These are phyloP conservation scores for Hylyphantes graminicola DNA, from an alignment of 1,140 invertebrate species.

Conservation along the genomic window DNA sequence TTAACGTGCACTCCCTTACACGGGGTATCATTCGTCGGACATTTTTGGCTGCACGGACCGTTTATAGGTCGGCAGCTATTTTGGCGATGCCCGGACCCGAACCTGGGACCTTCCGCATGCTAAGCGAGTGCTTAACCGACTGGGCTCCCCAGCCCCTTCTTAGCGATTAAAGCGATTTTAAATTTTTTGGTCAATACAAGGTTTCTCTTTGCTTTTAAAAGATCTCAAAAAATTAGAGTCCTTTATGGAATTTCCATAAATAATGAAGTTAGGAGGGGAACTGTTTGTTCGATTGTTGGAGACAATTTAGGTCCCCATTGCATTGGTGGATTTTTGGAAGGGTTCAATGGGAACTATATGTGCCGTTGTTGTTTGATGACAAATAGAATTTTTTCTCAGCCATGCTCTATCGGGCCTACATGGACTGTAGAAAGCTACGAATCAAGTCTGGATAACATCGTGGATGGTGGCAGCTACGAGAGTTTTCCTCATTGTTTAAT, in stretches of 20 bases:
- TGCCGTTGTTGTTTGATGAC: too few relatives aligned
- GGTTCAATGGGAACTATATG: constrained; percentile 9
- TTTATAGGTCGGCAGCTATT: too few relatives aligned
- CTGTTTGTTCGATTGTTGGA: constrained; percentile 24
- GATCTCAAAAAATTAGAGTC: constrained; percentile 29
- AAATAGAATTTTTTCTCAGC: too few relatives aligned
- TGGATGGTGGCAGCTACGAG: background rate
- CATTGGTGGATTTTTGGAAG: constrained; percentile 31
- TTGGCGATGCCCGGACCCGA: too few relatives aligned
- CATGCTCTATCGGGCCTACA: background rate
- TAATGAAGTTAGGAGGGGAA: constrained; percentile 13
- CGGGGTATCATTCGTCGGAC: too few relatives aligned
- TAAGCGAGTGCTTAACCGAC: too few relatives aligned
- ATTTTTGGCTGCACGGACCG: too few relatives aligned
- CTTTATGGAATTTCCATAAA: background rate
- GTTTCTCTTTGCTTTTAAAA: constrained; percentile 10
- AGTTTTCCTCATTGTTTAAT: constrained; percentile 18
- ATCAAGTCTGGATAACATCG: background rate
- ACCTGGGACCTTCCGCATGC: too few relatives aligned
- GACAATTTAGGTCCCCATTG: constrained; percentile 23
- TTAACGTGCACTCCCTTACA: too few relatives aligned
- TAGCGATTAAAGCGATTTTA: constrained; percentile 19
- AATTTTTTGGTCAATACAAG: constrained; percentile 21
- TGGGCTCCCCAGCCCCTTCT: too few relatives aligned
- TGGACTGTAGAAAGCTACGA: constrained; percentile 2